A percentile compares a stretch with the other conserved stretches of the same genome.
phyloP scores from a whole-genome alignment of 2,113 vertebrate genomes.

The Pomatorhinus ruficollis region DNA sequence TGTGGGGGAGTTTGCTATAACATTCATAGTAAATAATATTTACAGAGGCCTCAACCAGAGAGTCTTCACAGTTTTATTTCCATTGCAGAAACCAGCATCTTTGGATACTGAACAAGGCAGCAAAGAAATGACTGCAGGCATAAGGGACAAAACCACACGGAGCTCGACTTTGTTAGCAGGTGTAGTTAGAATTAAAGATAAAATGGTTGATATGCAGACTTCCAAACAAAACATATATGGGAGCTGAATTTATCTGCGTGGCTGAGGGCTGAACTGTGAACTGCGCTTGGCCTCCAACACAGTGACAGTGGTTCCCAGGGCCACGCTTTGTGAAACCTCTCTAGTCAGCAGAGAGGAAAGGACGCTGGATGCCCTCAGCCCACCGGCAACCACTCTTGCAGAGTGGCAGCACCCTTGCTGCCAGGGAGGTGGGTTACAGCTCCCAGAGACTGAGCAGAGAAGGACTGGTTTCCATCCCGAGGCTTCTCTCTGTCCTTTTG shows the following conservation, averaged over 20 bases:
- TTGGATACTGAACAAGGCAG: neutral
- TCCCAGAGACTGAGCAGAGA: neutral
- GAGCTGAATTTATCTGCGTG: neutral
- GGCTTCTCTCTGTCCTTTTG: neutral
- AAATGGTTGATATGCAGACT: neutral
- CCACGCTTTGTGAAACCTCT: neutral
- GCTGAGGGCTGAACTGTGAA: neutral
- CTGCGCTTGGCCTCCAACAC: neutral
- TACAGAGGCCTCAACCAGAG: neutral
- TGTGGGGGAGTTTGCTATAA: rapidly evolving
- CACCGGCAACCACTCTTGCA: rapidly evolving
- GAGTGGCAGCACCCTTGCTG: neutral
- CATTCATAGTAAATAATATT: neutral
- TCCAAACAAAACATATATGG: neutral
- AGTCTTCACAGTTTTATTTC: neutral
- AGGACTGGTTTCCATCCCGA: neutral
- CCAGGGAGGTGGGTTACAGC: neutral
- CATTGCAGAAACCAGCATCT: neutral
- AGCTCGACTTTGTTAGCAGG: neutral
- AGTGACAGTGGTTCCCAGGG: neutral
- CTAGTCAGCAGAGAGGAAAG: neutral
- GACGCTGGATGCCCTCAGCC: neutral
- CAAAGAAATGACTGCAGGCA: rapidly evolving
- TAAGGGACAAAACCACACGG: neutral
- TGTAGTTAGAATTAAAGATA: neutral